These are phyloP conservation scores for Propithecus perrieri DNA, from an alignment of 2,797 vertebrate genomes.

Conservation along the genomic window DNA sequence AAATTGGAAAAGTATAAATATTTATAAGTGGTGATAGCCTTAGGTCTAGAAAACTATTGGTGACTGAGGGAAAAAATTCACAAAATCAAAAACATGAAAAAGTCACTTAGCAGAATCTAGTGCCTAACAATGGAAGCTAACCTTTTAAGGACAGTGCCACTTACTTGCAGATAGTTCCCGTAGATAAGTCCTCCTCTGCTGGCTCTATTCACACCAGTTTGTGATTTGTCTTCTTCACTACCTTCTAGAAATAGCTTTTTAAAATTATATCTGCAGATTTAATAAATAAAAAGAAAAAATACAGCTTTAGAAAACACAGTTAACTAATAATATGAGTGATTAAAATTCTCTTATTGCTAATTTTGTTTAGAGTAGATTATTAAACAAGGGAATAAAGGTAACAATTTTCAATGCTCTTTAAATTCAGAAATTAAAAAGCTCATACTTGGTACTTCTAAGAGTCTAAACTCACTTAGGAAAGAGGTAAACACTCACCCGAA, in stretches of 20 bases:
- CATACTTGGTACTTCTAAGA: not conserved
- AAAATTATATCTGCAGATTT: conserved; percentile 87
- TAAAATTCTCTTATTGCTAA: not conserved
- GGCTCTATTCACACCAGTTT: conserved; percentile 92
- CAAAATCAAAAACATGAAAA: not conserved
- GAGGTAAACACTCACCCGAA: conserved; percentile 82
- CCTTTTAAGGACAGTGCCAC: not conserved
- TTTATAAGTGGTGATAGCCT: not conserved
- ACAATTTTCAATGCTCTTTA: not conserved
- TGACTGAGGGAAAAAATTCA: not conserved
- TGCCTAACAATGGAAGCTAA: not conserved
- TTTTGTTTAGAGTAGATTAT: not conserved
- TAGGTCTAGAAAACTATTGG: not conserved
- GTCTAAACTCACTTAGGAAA: not conserved
- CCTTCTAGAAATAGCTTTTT: conserved; percentile 85
- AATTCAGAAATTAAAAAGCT: not conserved
- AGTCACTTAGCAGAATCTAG: not conserved
- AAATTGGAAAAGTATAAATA: not conserved
- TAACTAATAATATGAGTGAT: not conserved
- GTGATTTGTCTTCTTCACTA: conserved; percentile 88
- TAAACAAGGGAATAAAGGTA: not conserved
- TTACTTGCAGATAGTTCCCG: conserved; percentile 94
- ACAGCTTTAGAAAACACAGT: conserved; percentile 2
- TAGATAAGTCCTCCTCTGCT: conserved; percentile 93
- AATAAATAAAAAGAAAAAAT: conserved; percentile 54